These are phyloP conservation scores for Alligator sinensis DNA, from an alignment of 2,113 vertebrate genomes.

Conservation along the genomic window DNA sequence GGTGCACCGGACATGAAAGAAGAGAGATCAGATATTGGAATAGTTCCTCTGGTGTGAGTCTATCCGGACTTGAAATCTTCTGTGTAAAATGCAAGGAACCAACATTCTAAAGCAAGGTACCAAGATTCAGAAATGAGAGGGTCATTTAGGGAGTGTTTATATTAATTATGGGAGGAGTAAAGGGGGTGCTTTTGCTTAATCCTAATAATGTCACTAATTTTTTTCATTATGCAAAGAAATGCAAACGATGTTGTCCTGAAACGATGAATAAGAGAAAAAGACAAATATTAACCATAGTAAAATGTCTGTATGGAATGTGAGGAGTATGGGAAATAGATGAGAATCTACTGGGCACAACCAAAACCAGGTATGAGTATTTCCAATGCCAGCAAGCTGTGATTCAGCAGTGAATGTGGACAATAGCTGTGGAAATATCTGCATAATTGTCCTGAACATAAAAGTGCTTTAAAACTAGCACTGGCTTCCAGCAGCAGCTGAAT, in stretches of 20 bases:
- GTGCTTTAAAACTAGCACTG: not conserved
- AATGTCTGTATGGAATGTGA: not conserved
- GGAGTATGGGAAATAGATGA: not conserved
- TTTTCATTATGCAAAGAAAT: not conserved
- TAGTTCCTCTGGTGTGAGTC: not conserved
- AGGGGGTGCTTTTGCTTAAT: not conserved
- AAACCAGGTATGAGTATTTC: not conserved
- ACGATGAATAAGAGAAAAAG: not conserved
- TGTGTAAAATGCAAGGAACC: not conserved
- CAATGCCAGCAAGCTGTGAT: not conserved
- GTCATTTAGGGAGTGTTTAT: accelerated
- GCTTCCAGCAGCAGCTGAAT: not conserved
- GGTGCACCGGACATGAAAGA: not conserved
- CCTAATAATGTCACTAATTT: not conserved
- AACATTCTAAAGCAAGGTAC: accelerated
- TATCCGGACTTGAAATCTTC: not conserved
- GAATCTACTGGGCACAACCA: not conserved
- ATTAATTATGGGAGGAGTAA: not conserved
- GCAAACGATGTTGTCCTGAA: not conserved
- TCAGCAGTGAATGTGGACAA: not conserved
- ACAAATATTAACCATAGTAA: not conserved
- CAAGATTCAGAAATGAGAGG: not conserved
- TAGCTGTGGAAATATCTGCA: conserved; percentile 25
- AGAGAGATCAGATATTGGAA: not conserved
- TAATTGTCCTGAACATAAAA: not conserved